Conservation (phyloP, 2,888 invertebrate genomes). For the Brenthis hecate region DNA sequence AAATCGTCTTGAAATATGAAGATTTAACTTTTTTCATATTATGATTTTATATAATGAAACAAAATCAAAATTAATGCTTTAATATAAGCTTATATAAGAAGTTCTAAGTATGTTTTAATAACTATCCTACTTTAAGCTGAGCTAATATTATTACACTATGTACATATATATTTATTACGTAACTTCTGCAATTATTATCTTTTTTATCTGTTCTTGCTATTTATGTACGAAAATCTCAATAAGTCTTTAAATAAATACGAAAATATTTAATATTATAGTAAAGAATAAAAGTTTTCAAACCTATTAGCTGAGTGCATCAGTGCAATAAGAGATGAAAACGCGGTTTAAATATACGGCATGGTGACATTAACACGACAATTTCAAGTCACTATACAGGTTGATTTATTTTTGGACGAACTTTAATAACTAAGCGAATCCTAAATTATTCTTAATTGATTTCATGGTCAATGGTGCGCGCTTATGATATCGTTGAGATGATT, state of each 20-base stretch:
- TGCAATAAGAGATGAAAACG: background rate
- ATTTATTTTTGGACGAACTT: constrained; percentile 47
- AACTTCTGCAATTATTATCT: too few relatives aligned
- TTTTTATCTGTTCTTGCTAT: too few relatives aligned
- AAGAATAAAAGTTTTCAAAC: background rate
- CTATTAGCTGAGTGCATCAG: background rate
- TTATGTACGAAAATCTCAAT: too few relatives aligned
- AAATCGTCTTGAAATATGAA: background rate
- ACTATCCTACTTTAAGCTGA: too few relatives aligned
- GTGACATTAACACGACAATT: background rate
- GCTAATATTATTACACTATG: too few relatives aligned
- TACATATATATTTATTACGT: too few relatives aligned
- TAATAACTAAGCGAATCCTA: constrained; percentile 31
- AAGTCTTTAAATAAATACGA: background rate
- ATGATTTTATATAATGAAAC: too few relatives aligned
- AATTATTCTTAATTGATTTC: constrained; percentile 34
- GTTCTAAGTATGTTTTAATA: too few relatives aligned
- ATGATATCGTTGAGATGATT: constrained; percentile 24
- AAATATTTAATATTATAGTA: background rate
- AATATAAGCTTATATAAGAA: too few relatives aligned
- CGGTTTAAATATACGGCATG: background rate
- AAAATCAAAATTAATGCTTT: too few relatives aligned
- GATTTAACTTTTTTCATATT: background rate
- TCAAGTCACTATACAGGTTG: constrained; percentile 46
- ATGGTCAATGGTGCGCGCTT: constrained; percentile 14